A percentile compares a stretch with the other conserved stretches of the same genome.
Evolutionary conservation across 2,113 vertebrate genomes (phyloP).

Genomic region (Odocoileus virginianus): DNA sequence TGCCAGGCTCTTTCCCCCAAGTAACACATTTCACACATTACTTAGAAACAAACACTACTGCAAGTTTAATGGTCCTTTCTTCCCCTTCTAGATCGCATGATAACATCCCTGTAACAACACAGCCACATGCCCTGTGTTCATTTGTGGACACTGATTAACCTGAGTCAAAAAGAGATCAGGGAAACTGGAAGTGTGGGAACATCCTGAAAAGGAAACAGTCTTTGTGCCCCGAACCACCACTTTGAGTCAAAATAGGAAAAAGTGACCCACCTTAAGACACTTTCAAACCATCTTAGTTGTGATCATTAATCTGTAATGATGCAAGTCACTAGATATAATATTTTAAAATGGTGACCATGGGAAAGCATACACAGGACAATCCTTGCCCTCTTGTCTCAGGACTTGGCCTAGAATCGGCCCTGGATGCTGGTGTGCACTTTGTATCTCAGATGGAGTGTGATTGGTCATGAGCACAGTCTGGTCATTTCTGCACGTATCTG

Average conservation of each 20-base stretch:
- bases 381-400: background rate
- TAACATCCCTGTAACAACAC: background rate
- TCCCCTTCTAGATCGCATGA: background rate
- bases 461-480: background rate
- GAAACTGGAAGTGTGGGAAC: background rate
- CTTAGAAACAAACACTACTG: background rate
- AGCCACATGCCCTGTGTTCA: background rate
- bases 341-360: background rate
- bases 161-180: background rate
- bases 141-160: background rate
- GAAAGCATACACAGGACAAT: background rate
- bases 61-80: background rate
- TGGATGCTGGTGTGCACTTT: background rate
- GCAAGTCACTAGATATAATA: background rate
- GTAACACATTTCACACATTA: background rate
- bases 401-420: background rate
- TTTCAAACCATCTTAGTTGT: background rate
- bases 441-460: background rate
- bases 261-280: background rate
- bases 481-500: background rate
- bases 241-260: background rate
- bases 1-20: background rate
- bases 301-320: background rate
- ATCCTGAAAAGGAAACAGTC: background rate
- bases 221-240: background rate